Evolutionary conservation across 2,113 vertebrate genomes (phyloP).

Genomic region (Tachuris rubrigastra): DNA sequence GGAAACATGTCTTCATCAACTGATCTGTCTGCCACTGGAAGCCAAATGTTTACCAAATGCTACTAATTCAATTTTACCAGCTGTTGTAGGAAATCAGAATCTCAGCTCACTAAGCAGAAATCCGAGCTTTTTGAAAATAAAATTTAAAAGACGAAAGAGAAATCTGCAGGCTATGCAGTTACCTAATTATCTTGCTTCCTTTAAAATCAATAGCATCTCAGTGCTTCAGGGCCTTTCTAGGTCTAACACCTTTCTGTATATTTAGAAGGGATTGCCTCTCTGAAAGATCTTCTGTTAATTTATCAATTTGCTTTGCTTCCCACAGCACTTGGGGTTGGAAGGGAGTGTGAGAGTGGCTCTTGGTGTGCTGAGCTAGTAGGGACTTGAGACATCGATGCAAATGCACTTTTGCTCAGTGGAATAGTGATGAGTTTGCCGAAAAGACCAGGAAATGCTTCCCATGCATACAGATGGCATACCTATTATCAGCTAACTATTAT

Average conservation of each 20-base stretch:
- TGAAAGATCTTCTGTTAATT: neutral
- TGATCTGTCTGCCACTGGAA: neutral
- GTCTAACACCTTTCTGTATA: neutral
- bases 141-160: neutral
- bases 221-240: neutral
- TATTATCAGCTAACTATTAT: neutral
- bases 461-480: slow-evolving; percentile 30
- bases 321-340: neutral
- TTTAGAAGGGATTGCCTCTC: neutral
- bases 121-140: neutral
- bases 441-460: slow-evolving; percentile 44
- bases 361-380: neutral
- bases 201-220: neutral
- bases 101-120: neutral
- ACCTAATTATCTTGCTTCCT: neutral
- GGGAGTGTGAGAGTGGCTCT: neutral
- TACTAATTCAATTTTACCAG: neutral
- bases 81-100: neutral
- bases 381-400: neutral
- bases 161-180: neutral
- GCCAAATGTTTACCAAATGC: neutral
- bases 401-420: slow-evolving; percentile 23
- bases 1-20: neutral
- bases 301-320: neutral
- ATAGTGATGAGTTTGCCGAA: slow-evolving; percentile 47